phyloP scores from a whole-genome alignment of 2,888 invertebrate genomes.

The Balanococcus diminutus region DNA sequence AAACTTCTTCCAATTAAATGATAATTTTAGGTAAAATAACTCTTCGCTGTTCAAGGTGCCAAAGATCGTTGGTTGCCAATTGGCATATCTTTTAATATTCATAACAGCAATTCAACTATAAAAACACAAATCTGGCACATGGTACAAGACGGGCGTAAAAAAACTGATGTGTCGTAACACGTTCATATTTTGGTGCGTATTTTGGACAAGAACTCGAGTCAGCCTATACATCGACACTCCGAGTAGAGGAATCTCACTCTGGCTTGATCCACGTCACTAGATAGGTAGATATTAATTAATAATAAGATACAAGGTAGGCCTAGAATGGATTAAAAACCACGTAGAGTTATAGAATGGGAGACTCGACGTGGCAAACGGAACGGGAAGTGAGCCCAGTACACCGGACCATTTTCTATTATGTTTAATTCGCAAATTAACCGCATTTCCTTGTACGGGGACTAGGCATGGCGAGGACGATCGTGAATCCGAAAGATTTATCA shows the following conservation, averaged over 20 bases:
- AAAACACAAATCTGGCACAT: constrained; percentile 16
- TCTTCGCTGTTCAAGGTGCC: neutral
- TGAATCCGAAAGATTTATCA: neutral
- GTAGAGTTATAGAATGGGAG: neutral
- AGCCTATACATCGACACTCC: too few relatives aligned
- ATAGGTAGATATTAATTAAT: too few relatives aligned
- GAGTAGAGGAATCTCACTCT: too few relatives aligned
- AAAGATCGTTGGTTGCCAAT: neutral
- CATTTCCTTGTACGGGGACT: neutral
- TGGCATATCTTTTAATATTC: constrained; percentile 16
- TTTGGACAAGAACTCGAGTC: too few relatives aligned
- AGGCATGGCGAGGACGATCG: neutral
- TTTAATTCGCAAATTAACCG: constrained; percentile 3
- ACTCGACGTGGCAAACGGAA: neutral
- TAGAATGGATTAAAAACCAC: neutral
- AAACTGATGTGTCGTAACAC: neutral
- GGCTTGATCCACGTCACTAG: too few relatives aligned
- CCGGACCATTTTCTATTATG: neutral
- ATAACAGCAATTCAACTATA: neutral
- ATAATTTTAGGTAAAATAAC: neutral
- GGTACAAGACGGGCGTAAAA: neutral
- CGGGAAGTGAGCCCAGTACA: neutral
- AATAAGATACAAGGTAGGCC: too few relatives aligned
- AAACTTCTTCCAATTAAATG: neutral
- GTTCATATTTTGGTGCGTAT: too few relatives aligned